phyloP scores from a whole-genome alignment of 2,888 invertebrate species.

The Drosophila atripex region DNA sequence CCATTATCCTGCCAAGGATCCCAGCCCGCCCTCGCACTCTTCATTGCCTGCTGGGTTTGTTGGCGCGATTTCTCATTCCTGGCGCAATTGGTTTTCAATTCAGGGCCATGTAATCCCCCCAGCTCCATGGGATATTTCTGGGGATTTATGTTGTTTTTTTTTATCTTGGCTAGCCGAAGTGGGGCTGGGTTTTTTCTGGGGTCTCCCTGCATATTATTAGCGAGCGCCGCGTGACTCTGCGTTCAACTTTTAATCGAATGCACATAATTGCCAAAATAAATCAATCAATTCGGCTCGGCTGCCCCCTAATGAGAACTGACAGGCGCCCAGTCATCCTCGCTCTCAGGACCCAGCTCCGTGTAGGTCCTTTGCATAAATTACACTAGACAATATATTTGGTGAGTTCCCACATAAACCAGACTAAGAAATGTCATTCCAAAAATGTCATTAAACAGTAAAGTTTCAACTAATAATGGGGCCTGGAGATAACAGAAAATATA shows the following conservation, averaged over 20 bases:
- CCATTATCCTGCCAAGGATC: conserved; percentile 12
- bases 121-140: conserved; percentile 78
- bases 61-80: conserved; percentile 79
- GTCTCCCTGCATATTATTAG: conserved; percentile 71
- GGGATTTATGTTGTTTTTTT: conserved; percentile 76
- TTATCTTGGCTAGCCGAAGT: conserved; percentile 36
- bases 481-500: not conserved
- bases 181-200: conserved; percentile 6
- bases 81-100: conserved; percentile 80
- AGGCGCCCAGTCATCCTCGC: conserved; percentile 33
- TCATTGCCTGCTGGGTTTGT: conserved; percentile 55
- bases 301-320: conserved; percentile 74
- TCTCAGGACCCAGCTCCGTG: not conserved
- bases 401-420: not conserved
- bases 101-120: conserved; percentile 75
- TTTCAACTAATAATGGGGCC: not conserved
- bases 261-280: conserved; percentile 80
- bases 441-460: not conserved
- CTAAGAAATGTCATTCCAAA: not conserved
- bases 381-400: conserved; percentile 12
- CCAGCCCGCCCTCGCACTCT: conserved; percentile 10
- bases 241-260: conserved; percentile 80
- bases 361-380: conserved; percentile 56
- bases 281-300: conserved; percentile 77
- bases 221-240: conserved; percentile 68